Percentiles rank a stretch among this genome's conserved stretches.
Evolutionary conservation across 2,888 invertebrate genomes (phyloP).

Genomic region (Agriopis marginaria): DNA sequence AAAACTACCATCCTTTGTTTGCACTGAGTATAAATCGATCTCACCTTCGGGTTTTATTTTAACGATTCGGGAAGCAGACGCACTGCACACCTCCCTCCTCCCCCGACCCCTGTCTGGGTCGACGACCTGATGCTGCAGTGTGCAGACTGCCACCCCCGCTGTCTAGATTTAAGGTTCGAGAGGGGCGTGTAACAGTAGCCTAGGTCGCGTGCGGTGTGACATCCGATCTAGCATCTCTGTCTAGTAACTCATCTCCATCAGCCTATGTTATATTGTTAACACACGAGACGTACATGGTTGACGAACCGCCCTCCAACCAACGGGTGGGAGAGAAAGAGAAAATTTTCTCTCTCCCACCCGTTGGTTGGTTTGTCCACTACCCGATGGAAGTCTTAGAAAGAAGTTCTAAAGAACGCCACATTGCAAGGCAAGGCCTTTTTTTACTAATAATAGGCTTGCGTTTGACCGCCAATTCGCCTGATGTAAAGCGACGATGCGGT

Average conservation of each 20-base stretch:
- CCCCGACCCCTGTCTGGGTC: conserved; percentile 49
- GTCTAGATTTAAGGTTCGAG: conserved; percentile 58
- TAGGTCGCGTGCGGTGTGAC: background rate
- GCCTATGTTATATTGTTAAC: no score
- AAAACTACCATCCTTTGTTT: conserved; percentile 12
- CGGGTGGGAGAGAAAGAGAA: no score
- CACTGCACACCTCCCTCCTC: conserved; percentile 30
- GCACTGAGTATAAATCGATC: conserved; percentile 15
- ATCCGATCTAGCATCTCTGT: background rate
- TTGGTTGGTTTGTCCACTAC: background rate
- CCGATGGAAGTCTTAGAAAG: background rate
- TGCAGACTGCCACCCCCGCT: conserved; percentile 47
- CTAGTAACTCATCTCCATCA: background rate
- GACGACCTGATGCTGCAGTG: conserved; percentile 61
- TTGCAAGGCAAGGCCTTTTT: no score
- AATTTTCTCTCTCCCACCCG: no score
- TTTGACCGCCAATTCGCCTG: no score
- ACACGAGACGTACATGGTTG: no score
- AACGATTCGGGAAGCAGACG: conserved; percentile 58
- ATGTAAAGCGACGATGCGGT: no score
- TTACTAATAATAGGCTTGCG: no score
- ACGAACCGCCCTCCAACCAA: no score
- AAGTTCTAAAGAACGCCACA: no score
- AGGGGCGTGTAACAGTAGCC: conserved; percentile 21
- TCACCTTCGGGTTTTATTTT: conserved; percentile 48